Evolutionary conservation across 2,888 invertebrate species (phyloP).

Genomic region (Camptogramma bilineatum): DNA sequence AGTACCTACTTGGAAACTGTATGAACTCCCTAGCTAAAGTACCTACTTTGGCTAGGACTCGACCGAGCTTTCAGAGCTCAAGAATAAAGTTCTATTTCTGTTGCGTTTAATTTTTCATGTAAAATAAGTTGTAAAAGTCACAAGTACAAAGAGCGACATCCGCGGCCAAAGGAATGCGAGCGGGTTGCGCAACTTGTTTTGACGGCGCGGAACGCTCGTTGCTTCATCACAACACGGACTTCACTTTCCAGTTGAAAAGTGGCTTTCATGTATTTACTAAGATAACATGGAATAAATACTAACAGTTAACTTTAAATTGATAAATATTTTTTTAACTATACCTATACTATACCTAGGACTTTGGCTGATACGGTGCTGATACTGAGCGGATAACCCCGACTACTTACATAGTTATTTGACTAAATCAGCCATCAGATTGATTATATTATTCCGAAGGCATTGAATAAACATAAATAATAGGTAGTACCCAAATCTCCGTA

Average conservation of each 20-base stretch:
- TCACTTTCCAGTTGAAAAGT: constrained; percentile 46
- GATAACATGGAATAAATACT: not conserved
- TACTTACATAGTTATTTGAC: not conserved
- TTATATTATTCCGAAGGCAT: too few species aligned
- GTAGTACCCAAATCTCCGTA: too few species aligned
- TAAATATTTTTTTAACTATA: too few species aligned
- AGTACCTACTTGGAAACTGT: not conserved
- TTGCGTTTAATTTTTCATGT: not conserved
- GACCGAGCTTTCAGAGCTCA: constrained; percentile 4
- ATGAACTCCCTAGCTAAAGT: constrained; percentile 5
- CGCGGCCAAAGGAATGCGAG: constrained; percentile 66
- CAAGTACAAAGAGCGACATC: constrained; percentile 57
- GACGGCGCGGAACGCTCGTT: constrained; percentile 63
- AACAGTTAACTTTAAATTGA: too few species aligned
- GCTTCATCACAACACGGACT: constrained; percentile 51
- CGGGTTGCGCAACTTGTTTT: constrained; percentile 76
- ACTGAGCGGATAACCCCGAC: not conserved
- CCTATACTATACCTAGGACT: too few species aligned
- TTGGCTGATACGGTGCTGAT: too few species aligned
- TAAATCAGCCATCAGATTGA: not conserved
- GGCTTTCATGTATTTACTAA: constrained; percentile 29
- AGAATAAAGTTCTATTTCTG: constrained; percentile 2
- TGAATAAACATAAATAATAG: too few species aligned
- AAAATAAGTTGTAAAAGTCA: constrained; percentile 43
- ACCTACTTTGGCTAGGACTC: constrained; percentile 2